Evolutionary conservation across 2,888 invertebrate genomes (phyloP), one percentile per base, ranked within the genome.

Genomic region (Limnephilus lunatus): DNA sequence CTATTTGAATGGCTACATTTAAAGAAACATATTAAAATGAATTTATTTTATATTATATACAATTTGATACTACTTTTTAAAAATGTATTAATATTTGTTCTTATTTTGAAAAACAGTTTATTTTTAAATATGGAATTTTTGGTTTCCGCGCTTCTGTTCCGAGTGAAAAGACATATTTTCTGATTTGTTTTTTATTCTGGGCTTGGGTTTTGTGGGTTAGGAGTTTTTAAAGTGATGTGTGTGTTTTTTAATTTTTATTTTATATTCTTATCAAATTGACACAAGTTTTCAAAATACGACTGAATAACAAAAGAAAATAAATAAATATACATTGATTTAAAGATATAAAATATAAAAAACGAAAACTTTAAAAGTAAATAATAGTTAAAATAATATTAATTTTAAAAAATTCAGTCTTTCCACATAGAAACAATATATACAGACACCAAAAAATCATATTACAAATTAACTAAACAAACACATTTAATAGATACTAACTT

Each of bases 131-230:
- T 92, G 92, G 89, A 92, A 91, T 92, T 93, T 93, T 93, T 93
- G 92, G 93, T 91, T 92, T 93, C 93, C 90, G 92, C 83, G 87
- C 68, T 92, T 95, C 96, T 96, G 96, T 95, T 96, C 96, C 96
- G 97, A 97, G 97, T 97, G 96, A 97, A 97, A 97, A 97, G 97
- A 97, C 98, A 98, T 98, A 98, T 98, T 98, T 98, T 98, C 98
- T 98, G 98, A 97, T 97, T 68, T 92, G 86, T 44, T 90, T 89
- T 89, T 85, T 48, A 15, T 53, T 89, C 4, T 83, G 19, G 35
- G 30, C 15, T 68, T 85, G 15, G 32, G 31, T 44, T 91, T n/a
- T 88, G 35, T 90, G 35, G 30, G n/a, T 14, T 30, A 68, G 90
- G 90, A 90, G 90, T 92, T 86, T 91, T 86, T 86, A 31, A 87